Evolutionary conservation across 2,888 invertebrate species (phyloP), one percentile per base, ranked within the genome.

Genomic region (Acleris laterana): DNA sequence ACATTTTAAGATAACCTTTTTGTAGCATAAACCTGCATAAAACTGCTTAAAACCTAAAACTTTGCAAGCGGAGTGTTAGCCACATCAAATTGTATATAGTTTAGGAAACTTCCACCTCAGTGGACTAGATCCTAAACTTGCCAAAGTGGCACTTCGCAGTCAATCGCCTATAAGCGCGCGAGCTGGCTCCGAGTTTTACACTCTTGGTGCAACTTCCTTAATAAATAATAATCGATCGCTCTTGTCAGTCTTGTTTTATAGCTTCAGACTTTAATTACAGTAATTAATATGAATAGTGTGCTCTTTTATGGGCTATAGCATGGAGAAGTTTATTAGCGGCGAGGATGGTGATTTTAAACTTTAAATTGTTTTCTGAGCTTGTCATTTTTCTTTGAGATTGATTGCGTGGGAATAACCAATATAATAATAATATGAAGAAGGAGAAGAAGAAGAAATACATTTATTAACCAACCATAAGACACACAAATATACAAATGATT

Each of bases 201-300:
- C 51, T 17, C 17, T 46, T 28, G 52, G 44, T 61, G 52, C 28
- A 52, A 61, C 52, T 61, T 61, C 46, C 52, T 61, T 61, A 53
- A 61, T 61, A 52, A 61, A 52, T 44, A 52, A 60, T 60, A 60
- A 60, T 60, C 51, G 60, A 22, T 60, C 60, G 60, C 25, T 53
- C 32, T 19, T 32, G 13, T 53, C 38, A 9, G 38, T 38, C 51
- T 25, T 51, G 60, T 52, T 52, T 42, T 52, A 50, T 22, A 51
- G 51, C 51, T 22, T 17, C 38, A 11, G 53, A 19, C 19, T 53
- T 53, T 53, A 38, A 38, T 52, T 17, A 28, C n/a, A 32, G 13
- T 38, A 38, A 53, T 53, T 53, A 53, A 53, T 53, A 38, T 53
- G 17, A 22, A 50, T 20, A 38, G 38, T 38, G 38, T 13, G 38